Base-by-base conservation (phyloP, 2,113 vertebrate genomes). In the Peucedramus taeniatus region DNA sequence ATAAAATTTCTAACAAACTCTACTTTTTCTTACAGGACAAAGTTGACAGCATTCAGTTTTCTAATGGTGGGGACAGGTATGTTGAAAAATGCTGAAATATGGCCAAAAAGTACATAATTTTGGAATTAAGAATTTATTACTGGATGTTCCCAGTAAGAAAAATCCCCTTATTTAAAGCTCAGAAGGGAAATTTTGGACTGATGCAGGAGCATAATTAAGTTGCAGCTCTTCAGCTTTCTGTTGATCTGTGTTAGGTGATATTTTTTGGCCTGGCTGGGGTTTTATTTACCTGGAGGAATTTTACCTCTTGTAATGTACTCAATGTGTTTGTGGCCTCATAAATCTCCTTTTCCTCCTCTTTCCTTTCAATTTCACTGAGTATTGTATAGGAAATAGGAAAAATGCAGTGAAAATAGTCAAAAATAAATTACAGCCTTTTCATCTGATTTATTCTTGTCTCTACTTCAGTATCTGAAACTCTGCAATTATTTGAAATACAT, bases 41-140 rank as follows among this genome's bases (percentile, higher is more conserved):
- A 98, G 99, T 99, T 77, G 99, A 99, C 97, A 99, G 99, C 96
- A 99, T 99, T 94, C 99, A 99, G 44, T 99, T 99, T 96, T 99
- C 98, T 95, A 99, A 99, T 95, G 98, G 94, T 45, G 98, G 99
- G 90, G 98, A 99, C 95, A 98, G 99, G 99, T 99, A 98, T 82
- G 97, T 96, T 83, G 71, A 49, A 89, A 92, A 20, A 42, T 75
- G 10, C 22, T 94, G 15, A 63, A 42, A 42, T 69, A 10, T 37
- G 18, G 61, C 49, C 22, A 66, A 23, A 74, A 15, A 59, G 3
- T 10, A 37, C 0, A 3, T 56, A 42, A 20, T 70, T 90, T 89
- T 60, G 10, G 33, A 39, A 35, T 47, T 85, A 26, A 53, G 10
- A 53, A 45, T 39, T 9, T 70, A 12, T 64, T 79, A 5, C 5